Conservation (phyloP, 2,888 invertebrate species). For the Phyllotreta striolata region DNA sequence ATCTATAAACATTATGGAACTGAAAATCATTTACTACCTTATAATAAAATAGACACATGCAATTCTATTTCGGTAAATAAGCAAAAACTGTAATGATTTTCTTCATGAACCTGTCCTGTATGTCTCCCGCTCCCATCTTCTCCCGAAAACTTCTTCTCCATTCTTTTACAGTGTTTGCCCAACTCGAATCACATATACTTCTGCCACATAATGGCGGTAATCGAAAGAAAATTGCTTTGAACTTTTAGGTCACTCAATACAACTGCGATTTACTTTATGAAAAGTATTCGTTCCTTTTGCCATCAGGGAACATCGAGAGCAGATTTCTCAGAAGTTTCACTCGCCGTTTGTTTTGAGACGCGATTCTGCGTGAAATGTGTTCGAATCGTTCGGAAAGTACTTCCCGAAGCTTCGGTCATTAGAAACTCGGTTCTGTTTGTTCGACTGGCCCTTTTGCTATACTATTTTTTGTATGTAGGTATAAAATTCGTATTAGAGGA, state of each 20-base stretch:
- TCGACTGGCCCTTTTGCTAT: no score
- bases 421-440: no score
- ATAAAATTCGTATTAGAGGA: no score
- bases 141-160: constrained; percentile 43
- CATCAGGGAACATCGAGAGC: constrained; percentile 29
- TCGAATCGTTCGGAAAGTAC: background rate
- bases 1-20: no score
- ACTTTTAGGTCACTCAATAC: constrained; percentile 55
- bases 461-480: no score
- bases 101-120: background rate
- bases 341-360: constrained; percentile 9
- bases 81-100: no score
- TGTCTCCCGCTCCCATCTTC: constrained; percentile 37
- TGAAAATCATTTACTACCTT: no score
- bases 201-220: constrained; percentile 57
- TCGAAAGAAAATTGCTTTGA: constrained; percentile 58
- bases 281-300: constrained; percentile 45
- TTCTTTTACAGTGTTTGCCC: constrained; percentile 54
- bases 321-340: constrained; percentile 28
- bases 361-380: constrained; percentile 12
- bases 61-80: no score
- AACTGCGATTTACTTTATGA: constrained; percentile 51
- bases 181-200: constrained; percentile 55
- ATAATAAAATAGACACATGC: no score
- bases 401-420: no score